Base-by-base conservation (phyloP, 2,113 vertebrate genomes). In the Pagrus major region DNA sequence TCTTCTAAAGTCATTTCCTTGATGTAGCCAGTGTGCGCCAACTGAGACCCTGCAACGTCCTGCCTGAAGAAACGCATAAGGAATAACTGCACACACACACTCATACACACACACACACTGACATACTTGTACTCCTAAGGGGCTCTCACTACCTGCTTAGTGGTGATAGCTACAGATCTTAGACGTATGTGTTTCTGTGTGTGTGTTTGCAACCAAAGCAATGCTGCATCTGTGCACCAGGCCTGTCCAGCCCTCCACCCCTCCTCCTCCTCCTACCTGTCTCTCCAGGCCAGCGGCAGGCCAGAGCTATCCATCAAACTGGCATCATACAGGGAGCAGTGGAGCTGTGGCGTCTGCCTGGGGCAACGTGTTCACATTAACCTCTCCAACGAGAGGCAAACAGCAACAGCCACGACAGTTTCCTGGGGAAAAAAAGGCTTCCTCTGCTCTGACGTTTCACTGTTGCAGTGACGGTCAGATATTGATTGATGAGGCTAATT, bases 181-280 rank as follows among this genome's bases (percentile, higher is more conserved):
- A 41, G 31, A 25, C 58, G 66, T 64, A 21, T 84, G 55, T 66
- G 20, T 23, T 42, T 33, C 12, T 56, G 35, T 71, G 16, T 77
- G 65, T 82, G 44, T 76, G 23, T 74, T 37, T 58, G 27, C 61
- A 72, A 65, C 39, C 54, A 63, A 39, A 76, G 70, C 55, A 81
- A 54, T 23, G 73, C 66, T 84, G 86, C 90, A 92, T 92, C 89
- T 93, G 92, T 77, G 71, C 85, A 71, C 80, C 93, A 94, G 93
- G 78, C 91, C 71, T 66, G 46, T 58, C 12, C 35, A 31, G 8
- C 37, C 80, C 70, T 29, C 74, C 60, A 0, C 27, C 44, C 29
- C 23, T 23, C 33, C 1, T 0, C 12, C 7, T 0, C 21, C 47
- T 2, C n/a, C 52, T 8, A 18, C 9, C 9, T 10, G n/a, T 60